Conservation (phyloP, 2,797 vertebrate genomes). For the Podarcis siculus region DNA sequence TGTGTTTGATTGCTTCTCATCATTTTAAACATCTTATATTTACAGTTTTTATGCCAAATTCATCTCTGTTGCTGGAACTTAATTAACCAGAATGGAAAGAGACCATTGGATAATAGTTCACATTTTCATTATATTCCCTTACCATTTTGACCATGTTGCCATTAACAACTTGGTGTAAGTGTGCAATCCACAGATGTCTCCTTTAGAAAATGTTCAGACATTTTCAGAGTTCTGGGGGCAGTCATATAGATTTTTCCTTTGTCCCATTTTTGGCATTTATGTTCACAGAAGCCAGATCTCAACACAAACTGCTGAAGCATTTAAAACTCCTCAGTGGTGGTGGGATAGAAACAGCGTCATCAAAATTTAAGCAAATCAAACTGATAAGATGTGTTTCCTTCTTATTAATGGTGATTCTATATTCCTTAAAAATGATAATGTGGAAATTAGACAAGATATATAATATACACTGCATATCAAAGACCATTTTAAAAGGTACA, state of each 20-base stretch:
- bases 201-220: not conserved
- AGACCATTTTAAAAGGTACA: slow-evolving; percentile 24
- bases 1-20: slow-evolving; percentile 2
- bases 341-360: not conserved
- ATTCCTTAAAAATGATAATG: slow-evolving; percentile 45
- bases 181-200: slow-evolving; percentile 14
- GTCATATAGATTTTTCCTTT: not conserved
- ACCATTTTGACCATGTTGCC: not conserved
- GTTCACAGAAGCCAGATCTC: slow-evolving; percentile 44
- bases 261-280: slow-evolving; percentile 20
- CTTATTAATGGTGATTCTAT: slow-evolving; percentile 1
- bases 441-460: slow-evolving; percentile 45
- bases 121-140: not conserved
- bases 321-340: not conserved
- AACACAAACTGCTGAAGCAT: slow-evolving; percentile 12
- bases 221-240: not conserved
- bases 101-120: not conserved
- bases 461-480: slow-evolving; percentile 12
- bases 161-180: slow-evolving; percentile 3
- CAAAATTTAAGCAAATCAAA: slow-evolving; percentile 52
- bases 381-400: slow-evolving; percentile 15
- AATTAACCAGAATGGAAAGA: slow-evolving; percentile 12
- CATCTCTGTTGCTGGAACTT: slow-evolving; percentile 3
- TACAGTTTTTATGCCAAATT: slow-evolving; percentile 34
- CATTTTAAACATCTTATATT: slow-evolving; percentile 22